phyloP scores from a whole-genome alignment of 1,140 invertebrate species.

The Dendrolimus kikuchii region DNA sequence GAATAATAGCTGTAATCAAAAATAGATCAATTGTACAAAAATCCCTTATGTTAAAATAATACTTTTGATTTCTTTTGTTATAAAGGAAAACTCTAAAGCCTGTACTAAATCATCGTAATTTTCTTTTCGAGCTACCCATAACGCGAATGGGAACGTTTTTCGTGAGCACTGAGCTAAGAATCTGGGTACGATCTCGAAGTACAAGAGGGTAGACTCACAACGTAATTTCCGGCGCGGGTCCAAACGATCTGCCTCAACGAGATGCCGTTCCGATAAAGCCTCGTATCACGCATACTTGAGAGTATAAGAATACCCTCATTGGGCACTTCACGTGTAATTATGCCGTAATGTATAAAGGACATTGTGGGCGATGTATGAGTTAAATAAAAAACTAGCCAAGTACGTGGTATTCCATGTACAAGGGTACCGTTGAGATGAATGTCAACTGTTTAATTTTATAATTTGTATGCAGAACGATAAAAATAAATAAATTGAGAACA shows the following conservation, averaged over 20 bases:
- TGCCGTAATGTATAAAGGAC: conserved; percentile 3
- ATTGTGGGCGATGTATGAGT: too few relatives aligned
- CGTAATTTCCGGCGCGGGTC: conserved; percentile 23
- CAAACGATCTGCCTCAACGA: conserved; percentile 27
- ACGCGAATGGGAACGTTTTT: conserved; percentile 1
- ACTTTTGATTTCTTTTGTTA: too few relatives aligned
- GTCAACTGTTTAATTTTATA: too few relatives aligned
- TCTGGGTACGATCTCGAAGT: conserved; percentile 4
- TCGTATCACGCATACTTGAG: conserved; percentile 19
- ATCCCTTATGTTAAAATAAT: too few relatives aligned
- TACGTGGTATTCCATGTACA: too few relatives aligned
- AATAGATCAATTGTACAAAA: too few relatives aligned
- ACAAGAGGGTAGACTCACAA: conserved; percentile 12
- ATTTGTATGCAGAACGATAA: too few relatives aligned
- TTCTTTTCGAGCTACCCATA: background rate
- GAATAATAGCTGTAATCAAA: too few relatives aligned
- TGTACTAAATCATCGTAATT: background rate
- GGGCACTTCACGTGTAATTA: conserved; percentile 15
- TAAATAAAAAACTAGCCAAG: too few relatives aligned
- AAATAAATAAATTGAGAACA: too few relatives aligned
- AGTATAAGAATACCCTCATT: conserved; percentile 16
- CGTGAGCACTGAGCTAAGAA: background rate
- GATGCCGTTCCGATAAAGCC: conserved; percentile 26
- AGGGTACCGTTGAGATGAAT: too few relatives aligned
- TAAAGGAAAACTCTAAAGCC: too few relatives aligned